Evolutionary conservation across 2,888 invertebrate species (phyloP).

Genomic region (Lycocerus yunnanus): DNA sequence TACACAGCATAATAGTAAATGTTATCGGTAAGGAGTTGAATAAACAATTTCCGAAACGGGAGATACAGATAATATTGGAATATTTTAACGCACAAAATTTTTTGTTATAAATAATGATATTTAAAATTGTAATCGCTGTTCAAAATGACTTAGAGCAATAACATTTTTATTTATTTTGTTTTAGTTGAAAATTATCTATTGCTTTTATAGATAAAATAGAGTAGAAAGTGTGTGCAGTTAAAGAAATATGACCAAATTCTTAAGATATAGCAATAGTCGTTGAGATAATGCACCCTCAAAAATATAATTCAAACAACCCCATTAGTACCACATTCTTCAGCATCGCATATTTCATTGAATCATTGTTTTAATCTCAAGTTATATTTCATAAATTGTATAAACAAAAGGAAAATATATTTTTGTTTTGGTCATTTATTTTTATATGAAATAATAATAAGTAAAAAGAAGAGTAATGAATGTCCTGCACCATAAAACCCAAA

Average conservation of each 20-base stretch:
- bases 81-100: neutral
- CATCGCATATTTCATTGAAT: neutral
- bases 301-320: constrained; percentile 28
- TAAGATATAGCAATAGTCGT: constrained; percentile 26
- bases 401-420: neutral
- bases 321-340: constrained; percentile 30
- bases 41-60: too few species aligned
- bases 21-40: too few species aligned
- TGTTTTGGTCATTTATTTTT: neutral
- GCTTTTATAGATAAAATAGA: constrained; percentile 25
- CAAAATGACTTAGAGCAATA: constrained; percentile 15
- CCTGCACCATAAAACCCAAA: constrained; percentile 10
- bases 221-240: constrained; percentile 6
- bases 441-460: neutral
- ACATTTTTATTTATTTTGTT: constrained; percentile 21
- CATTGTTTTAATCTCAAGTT: neutral
- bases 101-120: neutral
- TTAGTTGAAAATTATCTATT: constrained; percentile 21
- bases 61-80: too few species aligned
- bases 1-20: too few species aligned
- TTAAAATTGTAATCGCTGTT: neutral
- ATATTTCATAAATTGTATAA: neutral
- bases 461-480: neutral
- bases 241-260: constrained; percentile 27
- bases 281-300: constrained; percentile 24